Evolutionary conservation across 2,797 vertebrate species (phyloP).

Genomic region (Cyclura pinguis): DNA sequence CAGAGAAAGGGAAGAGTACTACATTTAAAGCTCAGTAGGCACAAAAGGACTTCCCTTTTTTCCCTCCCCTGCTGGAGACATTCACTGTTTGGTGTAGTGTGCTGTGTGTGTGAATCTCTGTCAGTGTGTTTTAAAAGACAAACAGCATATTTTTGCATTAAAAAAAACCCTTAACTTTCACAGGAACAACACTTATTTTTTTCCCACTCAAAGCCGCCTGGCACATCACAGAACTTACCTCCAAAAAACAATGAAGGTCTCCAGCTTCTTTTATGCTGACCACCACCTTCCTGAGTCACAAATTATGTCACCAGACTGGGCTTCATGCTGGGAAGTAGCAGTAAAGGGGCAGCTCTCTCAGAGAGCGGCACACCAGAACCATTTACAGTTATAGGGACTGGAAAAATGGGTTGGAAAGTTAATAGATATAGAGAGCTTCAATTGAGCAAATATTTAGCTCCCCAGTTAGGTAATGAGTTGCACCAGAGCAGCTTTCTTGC

Average conservation of each 20-base stretch:
- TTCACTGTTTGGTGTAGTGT: conserved; percentile 52
- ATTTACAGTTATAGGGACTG: conserved; percentile 67
- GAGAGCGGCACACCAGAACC: conserved; percentile 67
- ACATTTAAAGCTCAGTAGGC: neutral
- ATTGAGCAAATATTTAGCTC: conserved; percentile 54
- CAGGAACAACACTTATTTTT: conserved; percentile 45
- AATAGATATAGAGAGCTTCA: conserved; percentile 41
- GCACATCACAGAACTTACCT: conserved; percentile 72
- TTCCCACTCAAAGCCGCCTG: conserved; percentile 46
- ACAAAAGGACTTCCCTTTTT: conserved; percentile 23
- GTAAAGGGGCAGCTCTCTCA: conserved; percentile 67
- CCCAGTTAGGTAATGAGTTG: conserved; percentile 5
- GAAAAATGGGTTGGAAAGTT: conserved; percentile 62
- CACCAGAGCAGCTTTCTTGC: too few relatives aligned
- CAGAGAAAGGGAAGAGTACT: neutral
- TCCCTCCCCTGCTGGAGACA: conserved; percentile 62
- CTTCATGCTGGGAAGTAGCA: conserved; percentile 71
- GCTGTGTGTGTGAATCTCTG: neutral
- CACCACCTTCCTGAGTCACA: conserved; percentile 69
- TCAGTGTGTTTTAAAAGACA: conserved; percentile 61
- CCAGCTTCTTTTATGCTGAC: conserved; percentile 70
- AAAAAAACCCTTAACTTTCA: conserved; percentile 28
- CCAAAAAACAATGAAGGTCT: conserved; percentile 67
- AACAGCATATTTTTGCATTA: conserved; percentile 37
- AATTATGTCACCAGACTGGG: conserved; percentile 72